A percentile compares a stretch with the other conserved stretches of the same genome.
Evolutionary conservation across 2,797 vertebrate species (phyloP).

Genomic region (Trematomus bernacchii): DNA sequence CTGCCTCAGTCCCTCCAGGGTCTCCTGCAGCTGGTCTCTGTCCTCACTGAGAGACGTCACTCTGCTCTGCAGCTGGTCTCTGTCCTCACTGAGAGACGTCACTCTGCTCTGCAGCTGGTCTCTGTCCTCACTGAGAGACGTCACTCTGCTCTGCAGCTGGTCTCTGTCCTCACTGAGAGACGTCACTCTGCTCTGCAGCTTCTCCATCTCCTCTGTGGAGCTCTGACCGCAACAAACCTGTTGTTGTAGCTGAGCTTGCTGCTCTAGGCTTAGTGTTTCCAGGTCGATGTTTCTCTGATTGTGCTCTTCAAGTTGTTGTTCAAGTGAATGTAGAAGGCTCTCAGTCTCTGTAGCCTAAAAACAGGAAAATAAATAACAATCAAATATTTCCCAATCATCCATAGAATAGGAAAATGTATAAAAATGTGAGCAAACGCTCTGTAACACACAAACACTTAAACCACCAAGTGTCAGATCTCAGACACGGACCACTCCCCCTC

Average conservation of each 20-base stretch:
- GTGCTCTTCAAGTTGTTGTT: too few species aligned
- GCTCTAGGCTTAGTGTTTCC: too few species aligned
- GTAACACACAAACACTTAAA: too few species aligned
- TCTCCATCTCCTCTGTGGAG: slow-evolving; percentile 44
- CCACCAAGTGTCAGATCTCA: too few species aligned
- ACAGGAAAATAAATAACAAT: too few species aligned
- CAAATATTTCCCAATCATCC: too few species aligned
- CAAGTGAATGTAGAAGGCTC: too few species aligned
- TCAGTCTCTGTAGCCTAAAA: too few species aligned
- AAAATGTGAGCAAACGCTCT: too few species aligned
- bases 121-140: slow-evolving; percentile 76
- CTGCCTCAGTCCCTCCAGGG: slow-evolving; percentile 63
- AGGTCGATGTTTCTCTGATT: too few species aligned
- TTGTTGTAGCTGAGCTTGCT: too few species aligned
- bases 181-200: slow-evolving; percentile 57
- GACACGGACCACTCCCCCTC: neutral
- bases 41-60: slow-evolving; percentile 75
- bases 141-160: slow-evolving; percentile 57
- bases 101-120: slow-evolving; percentile 78
- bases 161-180: slow-evolving; percentile 79
- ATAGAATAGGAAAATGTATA: too few species aligned
- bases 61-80: slow-evolving; percentile 76
- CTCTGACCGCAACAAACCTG: neutral
- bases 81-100: slow-evolving; percentile 75
- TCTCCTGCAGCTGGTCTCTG: slow-evolving; percentile 79